Evolutionary conservation across 2,113 vertebrate species (phyloP).

Genomic region (Taxidea taxus): DNA sequence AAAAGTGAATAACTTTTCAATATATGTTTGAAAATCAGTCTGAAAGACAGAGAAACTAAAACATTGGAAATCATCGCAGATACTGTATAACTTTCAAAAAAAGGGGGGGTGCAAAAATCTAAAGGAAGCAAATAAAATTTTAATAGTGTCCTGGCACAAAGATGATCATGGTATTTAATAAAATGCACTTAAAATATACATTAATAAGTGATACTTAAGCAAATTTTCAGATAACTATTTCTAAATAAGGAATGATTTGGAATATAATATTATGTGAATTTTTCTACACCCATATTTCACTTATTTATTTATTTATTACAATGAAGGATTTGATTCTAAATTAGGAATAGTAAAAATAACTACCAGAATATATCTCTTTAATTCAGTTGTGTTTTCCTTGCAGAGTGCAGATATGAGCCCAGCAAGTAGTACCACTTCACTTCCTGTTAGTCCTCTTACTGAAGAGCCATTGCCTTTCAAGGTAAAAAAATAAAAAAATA

Average conservation of each 20-base stretch:
- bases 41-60: background rate
- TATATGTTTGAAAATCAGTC: background rate
- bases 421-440: constrained; percentile 93
- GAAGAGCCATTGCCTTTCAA: constrained; percentile 93
- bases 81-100: background rate
- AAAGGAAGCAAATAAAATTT: background rate
- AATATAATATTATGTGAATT: background rate
- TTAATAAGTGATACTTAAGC: background rate
- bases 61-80: background rate
- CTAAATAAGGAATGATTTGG: background rate
- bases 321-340: background rate
- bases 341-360: background rate
- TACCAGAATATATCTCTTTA: background rate
- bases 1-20: background rate
- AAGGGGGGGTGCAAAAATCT: background rate
- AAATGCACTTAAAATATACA: background rate
- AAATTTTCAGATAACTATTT: background rate
- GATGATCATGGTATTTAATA: background rate
- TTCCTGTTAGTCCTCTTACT: constrained; percentile 95
- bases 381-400: constrained; percentile 54
- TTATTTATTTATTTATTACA: background rate
- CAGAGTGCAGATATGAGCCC: constrained; percentile 96
- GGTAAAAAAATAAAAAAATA: constrained; percentile 84
- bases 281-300: background rate
- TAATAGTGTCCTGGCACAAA: background rate